phyloP scores from a whole-genome alignment of 2,797 vertebrate genomes.

The Enteromius anoplus region DNA sequence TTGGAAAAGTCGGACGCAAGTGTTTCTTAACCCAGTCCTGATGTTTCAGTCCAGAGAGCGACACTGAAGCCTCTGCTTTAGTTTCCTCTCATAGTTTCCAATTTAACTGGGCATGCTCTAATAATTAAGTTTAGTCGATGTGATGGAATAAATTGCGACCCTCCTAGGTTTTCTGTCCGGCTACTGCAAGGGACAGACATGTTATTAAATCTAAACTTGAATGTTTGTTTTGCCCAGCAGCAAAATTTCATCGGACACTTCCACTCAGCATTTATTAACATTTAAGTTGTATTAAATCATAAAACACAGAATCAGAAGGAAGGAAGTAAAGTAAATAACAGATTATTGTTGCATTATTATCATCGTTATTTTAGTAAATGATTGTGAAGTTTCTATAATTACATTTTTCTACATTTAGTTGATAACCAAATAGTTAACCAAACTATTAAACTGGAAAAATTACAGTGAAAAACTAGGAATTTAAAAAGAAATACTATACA shows the following conservation, averaged over 20 bases:
- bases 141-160: not conserved
- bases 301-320: not conserved
- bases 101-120: constrained; percentile 10
- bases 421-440: not conserved
- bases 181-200: not conserved
- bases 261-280: not conserved
- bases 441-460: not conserved
- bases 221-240: not conserved
- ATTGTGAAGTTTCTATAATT: not conserved
- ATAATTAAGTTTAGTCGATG: constrained; percentile 18
- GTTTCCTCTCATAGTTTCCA: constrained; percentile 1
- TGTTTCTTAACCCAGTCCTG: not conserved
- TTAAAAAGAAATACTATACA: not conserved
- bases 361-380: not conserved
- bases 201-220: not conserved
- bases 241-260: not conserved
- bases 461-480: not conserved
- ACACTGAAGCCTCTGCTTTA: not conserved
- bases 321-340: not conserved
- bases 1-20: not conserved
- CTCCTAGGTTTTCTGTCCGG: not conserved
- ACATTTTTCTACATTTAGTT: not conserved
- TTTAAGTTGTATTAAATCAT: not conserved
- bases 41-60: constrained; percentile 5
- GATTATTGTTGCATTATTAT: not conserved